A percentile compares a stretch with the other conserved stretches of the same genome.
These are phyloP conservation scores for Mamestra brassicae DNA, from an alignment of 2,888 invertebrate species.

Conservation along the genomic window DNA sequence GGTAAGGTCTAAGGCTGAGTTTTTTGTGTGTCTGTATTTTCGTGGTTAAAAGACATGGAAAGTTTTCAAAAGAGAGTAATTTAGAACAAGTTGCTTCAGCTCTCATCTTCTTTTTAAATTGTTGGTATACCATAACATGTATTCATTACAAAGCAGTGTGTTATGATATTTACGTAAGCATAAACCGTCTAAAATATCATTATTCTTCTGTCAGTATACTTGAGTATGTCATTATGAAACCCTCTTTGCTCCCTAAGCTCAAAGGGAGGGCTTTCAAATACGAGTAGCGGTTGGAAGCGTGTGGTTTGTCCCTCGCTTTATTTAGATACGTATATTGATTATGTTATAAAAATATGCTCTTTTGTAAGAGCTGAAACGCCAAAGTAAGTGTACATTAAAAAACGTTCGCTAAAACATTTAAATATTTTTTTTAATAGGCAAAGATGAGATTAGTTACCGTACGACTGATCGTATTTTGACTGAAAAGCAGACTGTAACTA, in stretches of 20 bases:
- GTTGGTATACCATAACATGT: background rate
- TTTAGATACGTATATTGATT: background rate
- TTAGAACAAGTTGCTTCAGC: background rate
- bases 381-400: no score
- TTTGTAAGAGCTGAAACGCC: background rate
- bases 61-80: constrained; percentile 8
- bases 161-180: background rate
- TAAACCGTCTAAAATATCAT: background rate
- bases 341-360: constrained; percentile 19
- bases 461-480: no score
- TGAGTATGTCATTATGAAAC: constrained; percentile 32
- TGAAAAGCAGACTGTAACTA: no score
- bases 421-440: no score
- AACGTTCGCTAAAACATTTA: no score
- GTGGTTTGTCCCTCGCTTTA: constrained; percentile 21
- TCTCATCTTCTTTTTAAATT: background rate
- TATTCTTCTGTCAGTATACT: background rate
- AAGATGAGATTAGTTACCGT: no score
- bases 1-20: constrained; percentile 1
- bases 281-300: constrained; percentile 10
- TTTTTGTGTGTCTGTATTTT: constrained; percentile 9
- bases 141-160: background rate
- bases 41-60: background rate
- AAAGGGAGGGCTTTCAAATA: constrained; percentile 34
- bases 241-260: constrained; percentile 25